Evolutionary conservation across 2,888 invertebrate genomes (phyloP).

Genomic region (Ischnura elegans): DNA sequence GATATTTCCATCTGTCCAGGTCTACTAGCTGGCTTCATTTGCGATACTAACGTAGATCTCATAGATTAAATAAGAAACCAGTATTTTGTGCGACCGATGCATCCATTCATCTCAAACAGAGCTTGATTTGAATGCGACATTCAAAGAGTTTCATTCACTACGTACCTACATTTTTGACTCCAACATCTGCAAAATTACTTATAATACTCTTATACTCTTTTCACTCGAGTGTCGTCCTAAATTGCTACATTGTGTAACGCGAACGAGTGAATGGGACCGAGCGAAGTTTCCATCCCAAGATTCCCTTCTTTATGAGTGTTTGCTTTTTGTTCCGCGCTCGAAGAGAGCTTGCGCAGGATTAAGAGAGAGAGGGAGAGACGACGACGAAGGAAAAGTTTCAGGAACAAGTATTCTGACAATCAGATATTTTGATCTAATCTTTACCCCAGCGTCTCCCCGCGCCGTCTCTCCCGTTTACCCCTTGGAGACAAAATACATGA

Average conservation of each 20-base stretch:
- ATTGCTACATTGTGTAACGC: neutral
- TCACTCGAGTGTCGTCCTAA: neutral
- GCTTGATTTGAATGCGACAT: neutral
- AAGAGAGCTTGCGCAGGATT: conserved; percentile 2
- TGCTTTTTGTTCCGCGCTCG: conserved; percentile 10
- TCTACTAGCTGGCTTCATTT: too few species aligned
- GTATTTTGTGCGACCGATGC: neutral
- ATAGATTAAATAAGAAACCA: neutral
- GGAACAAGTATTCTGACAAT: conserved; percentile 10
- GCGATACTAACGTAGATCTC: too few species aligned
- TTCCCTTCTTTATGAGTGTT: neutral
- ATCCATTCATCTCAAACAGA: neutral
- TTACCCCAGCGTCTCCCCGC: neutral
- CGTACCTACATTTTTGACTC: too few species aligned
- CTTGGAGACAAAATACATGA: neutral
- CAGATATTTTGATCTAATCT: conserved; percentile 16
- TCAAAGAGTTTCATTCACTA: neutral
- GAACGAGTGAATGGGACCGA: neutral
- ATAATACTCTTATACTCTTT: neutral
- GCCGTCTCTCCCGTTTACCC: neutral
- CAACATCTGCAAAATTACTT: neutral
- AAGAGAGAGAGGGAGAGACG: neutral
- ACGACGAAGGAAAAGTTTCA: conserved; percentile 46
- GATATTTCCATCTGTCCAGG: too few species aligned
- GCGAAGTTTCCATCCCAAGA: neutral